phyloP scores from a whole-genome alignment of 2,797 vertebrate species.

The Gambelia wislizenii region DNA sequence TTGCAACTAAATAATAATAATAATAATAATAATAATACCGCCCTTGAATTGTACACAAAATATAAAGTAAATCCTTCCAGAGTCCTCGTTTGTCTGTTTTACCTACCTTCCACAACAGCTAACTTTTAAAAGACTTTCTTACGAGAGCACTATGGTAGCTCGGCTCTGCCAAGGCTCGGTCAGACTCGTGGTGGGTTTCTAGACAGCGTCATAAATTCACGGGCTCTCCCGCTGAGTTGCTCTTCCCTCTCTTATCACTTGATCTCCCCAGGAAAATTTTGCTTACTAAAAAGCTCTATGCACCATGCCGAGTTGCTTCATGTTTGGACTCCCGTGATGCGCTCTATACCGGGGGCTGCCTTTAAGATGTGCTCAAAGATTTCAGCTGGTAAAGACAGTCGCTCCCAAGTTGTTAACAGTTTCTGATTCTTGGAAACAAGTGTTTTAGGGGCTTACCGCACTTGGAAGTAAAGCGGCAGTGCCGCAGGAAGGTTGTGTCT shows the following conservation, averaged over 20 bases:
- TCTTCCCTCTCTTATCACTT: background rate
- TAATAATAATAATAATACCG: constrained; percentile 80
- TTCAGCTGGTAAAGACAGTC: too few species aligned
- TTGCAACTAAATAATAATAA: constrained; percentile 74
- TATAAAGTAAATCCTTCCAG: constrained; percentile 73
- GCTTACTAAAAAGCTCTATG: background rate
- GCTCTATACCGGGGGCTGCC: background rate
- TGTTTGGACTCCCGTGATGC: background rate
- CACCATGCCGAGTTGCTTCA: background rate
- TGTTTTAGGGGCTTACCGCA: too few species aligned
- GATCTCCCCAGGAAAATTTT: background rate
- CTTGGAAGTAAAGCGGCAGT: too few species aligned
- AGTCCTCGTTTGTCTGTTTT: constrained; percentile 74
- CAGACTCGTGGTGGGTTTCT: constrained; percentile 77
- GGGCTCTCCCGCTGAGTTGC: background rate
- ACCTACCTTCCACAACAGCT: constrained; percentile 85
- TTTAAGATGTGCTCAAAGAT: background rate
- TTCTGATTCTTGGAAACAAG: background rate
- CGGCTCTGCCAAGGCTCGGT: constrained; percentile 71
- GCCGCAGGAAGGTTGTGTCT: too few species aligned
- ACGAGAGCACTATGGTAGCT: constrained; percentile 67
- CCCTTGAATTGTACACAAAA: constrained; percentile 75
- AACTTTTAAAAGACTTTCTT: constrained; percentile 82
- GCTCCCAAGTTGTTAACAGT: too few species aligned
- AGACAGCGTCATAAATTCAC: constrained; percentile 32